Base-by-base conservation (phyloP, 1,140 invertebrate species). In the Armadillidium nasatum region DNA sequence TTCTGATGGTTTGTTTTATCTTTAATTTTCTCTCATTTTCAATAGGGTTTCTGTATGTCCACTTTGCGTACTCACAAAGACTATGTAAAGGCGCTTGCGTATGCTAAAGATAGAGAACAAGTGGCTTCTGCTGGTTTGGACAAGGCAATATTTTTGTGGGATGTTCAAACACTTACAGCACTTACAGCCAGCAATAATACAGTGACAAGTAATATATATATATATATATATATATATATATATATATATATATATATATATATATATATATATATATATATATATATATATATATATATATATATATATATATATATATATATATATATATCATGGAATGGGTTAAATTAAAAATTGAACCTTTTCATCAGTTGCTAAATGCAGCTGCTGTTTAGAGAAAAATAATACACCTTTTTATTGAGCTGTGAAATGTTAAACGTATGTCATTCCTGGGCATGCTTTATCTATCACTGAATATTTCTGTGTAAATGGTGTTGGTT, bases 101-200 rank as follows among this genome's bases (percentile, higher is more conserved):
- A 99, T 87, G 97, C 97, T n/a, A 94, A 93, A 86, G 96, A 99
- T 83, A 92, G 92, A 83, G 98, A 99, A 85, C 91, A 95, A 85
- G 95, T 98, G 4, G 97, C 97, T 1, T 98, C 96, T 81, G 97
- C 97, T 10, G 97, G 98, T 4, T 87, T 99, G 68, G 98, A 99
- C 84, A 91, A 94, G 82, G 92, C 94, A 7, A 99, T 99, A 81
- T 99, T 97, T 84, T 85, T 99, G 67, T 99, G 98, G 97, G 97
- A 99, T 88, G 96, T 99, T 19, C 97, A 97, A 84, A 99, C 96
- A 7, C 88, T 99, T 43, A 99, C 96, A 19, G 96, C 96, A 44
- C 86, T 99, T 60, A 99, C 96, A 67, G 95, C 97, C 13, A 96
- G 94, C 82, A 99, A 99, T 84, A 99, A 99, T 84, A 99, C 96